Percentiles rank a stretch among this genome's conserved stretches.
phyloP scores from a whole-genome alignment of 2,797 vertebrate genomes.

The Enteromius paludinosus region DNA sequence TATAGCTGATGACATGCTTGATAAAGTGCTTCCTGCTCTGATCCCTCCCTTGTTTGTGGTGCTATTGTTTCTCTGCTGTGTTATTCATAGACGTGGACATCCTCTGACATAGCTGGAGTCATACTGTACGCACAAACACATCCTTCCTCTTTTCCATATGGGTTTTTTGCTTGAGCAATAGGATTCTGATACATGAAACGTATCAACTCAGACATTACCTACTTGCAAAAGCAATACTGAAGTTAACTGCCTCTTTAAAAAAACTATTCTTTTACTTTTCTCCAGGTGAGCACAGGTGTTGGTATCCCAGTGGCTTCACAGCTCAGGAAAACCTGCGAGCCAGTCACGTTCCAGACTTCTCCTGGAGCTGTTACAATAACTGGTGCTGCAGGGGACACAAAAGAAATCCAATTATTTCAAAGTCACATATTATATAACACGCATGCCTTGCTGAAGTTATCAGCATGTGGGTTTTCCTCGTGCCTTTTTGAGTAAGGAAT shows the following conservation, averaged over 20 bases:
- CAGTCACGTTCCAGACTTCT: slow-evolving; percentile 89
- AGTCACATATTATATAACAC: neutral
- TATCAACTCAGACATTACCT: neutral
- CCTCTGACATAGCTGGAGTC: slow-evolving; percentile 28
- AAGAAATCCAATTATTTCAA: neutral
- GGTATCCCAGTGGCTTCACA: slow-evolving; percentile 92
- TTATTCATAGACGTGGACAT: slow-evolving; percentile 45
- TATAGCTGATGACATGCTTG: slow-evolving; percentile 9
- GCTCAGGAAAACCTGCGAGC: slow-evolving; percentile 90
- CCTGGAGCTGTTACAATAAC: slow-evolving; percentile 88
- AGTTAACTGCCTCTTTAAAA: neutral
- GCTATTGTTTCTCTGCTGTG: slow-evolving; percentile 49
- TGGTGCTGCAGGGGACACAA: slow-evolving; percentile 76
- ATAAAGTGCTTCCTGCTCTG: slow-evolving; percentile 40
- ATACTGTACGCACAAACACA: slow-evolving; percentile 28
- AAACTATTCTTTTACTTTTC: slow-evolving; percentile 78
- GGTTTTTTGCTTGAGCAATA: neutral
- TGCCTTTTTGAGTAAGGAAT: neutral
- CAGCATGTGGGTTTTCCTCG: neutral
- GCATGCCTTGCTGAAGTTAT: neutral
- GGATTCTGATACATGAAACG: neutral
- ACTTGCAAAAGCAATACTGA: neutral
- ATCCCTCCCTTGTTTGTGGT: slow-evolving; percentile 24
- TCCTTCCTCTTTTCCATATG: slow-evolving; percentile 24
- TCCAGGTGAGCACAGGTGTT: slow-evolving; percentile 92